Evolutionary conservation across 2,113 vertebrate genomes (phyloP), one percentile per base, ranked within the genome.

Genomic region (Campylomormyrus tamandua): DNA sequence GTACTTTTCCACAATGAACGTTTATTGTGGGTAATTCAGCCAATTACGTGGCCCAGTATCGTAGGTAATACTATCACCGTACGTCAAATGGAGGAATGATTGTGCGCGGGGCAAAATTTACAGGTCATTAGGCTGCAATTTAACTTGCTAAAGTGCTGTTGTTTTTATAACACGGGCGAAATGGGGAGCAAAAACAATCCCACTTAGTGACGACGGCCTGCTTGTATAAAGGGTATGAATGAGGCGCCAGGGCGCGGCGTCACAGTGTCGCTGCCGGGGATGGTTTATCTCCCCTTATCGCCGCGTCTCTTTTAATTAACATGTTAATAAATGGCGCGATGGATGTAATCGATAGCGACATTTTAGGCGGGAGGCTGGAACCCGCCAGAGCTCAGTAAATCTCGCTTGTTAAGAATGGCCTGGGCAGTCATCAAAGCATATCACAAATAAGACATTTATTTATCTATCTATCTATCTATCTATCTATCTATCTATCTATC

Each of bases 291-390:
- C 92, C 92, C 94, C 91, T 94, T 94, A 95, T 91, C 87, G 91
- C 93, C 35, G 88, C 90, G 92, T 89, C 74, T 42, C 91, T 92
- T 97, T 96, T 96, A 97, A 97, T 97, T 96, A 96, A 95, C 92
- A 94, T 93, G 83, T 94, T 96, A 96, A 96, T 96, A 97, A 94
- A 96, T 96, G 93, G 92, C 83, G n/a, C 92, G 83, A 92, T 93
- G 96, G 93, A 95, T 95, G 95, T 95, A 96, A 94, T 93, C 91
- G 90, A 89, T 90, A 91, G 90, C 93, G 93, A 94, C 93, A 95
- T 94, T 93, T 93, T 89, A 83, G 86, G 92, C 91, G 91, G 88
- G 77, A 46, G 94, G 92, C 88, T 84, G 90, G 90, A 95, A 94
- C 92, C 92, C 93, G 95, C 95, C 92, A 84, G 87, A 92, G 90